Conservation (phyloP, 1,140 invertebrate species). For the Steinernema khuongi region DNA sequence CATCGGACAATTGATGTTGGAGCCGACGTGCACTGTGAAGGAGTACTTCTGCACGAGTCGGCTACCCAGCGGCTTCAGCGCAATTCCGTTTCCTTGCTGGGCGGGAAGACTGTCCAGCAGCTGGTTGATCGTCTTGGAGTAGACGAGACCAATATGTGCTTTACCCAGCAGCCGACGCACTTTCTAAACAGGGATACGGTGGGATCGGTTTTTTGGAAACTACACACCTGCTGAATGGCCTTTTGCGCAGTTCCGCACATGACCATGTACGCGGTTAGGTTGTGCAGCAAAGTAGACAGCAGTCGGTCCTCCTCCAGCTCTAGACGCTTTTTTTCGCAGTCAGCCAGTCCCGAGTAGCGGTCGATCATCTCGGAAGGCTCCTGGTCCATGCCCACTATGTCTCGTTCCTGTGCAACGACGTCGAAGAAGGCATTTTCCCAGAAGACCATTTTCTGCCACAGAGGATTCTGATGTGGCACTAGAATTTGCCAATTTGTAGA, state of each 20-base stretch:
- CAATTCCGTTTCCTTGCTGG: constrained; percentile 84
- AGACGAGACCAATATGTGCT: constrained; percentile 92
- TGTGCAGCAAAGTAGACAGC: constrained; percentile 88
- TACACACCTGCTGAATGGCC: constrained; percentile 44
- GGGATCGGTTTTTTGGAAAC: background rate
- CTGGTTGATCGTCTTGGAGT: constrained; percentile 93
- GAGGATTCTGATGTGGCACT: constrained; percentile 65
- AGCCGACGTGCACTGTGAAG: constrained; percentile 91
- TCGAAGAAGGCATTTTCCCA: constrained; percentile 99
- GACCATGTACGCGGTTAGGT: constrained; percentile 89
- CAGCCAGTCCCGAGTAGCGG: constrained; percentile 84
- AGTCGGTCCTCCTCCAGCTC: constrained; percentile 97
- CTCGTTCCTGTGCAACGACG: constrained; percentile 94
- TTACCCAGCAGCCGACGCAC: constrained; percentile 87
- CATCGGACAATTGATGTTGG: constrained; percentile 79
- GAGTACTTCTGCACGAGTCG: constrained; percentile 89
- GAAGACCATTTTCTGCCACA: constrained; percentile 99
- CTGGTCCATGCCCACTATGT: constrained; percentile 99
- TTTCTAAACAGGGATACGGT: constrained; percentile 64
- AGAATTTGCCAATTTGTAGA: constrained; percentile 11
- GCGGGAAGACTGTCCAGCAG: constrained; percentile 79
- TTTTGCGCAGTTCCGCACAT: constrained; percentile 63
- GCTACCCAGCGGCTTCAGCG: constrained; percentile 77
- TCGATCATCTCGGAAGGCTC: constrained; percentile 99
- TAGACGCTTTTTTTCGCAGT: constrained; percentile 84